These are phyloP conservation scores for Epirrhoe tristata DNA, from an alignment of 2,888 invertebrate species.

Conservation along the genomic window DNA sequence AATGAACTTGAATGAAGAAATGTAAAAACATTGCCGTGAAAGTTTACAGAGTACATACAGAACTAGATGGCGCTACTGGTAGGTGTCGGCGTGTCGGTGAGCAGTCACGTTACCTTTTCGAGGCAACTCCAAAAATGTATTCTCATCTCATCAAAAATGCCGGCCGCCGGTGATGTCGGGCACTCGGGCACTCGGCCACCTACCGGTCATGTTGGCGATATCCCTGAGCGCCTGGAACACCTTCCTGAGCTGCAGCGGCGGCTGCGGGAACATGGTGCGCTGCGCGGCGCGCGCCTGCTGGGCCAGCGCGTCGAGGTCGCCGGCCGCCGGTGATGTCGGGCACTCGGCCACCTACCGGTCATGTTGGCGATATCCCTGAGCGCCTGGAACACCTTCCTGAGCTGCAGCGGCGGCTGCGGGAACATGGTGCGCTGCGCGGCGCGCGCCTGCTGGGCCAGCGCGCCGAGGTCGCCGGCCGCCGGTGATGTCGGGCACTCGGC, in stretches of 20 bases:
- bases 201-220: conserved; percentile 93
- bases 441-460: conserved; percentile 77
- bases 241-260: conserved; percentile 89
- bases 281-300: conserved; percentile 90
- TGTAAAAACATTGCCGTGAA: too few relatives aligned
- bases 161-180: neutral
- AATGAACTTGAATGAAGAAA: too few relatives aligned
- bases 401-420: conserved; percentile 91
- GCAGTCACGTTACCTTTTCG: too few relatives aligned
- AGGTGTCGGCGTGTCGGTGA: too few relatives aligned
- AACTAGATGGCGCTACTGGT: too few relatives aligned
- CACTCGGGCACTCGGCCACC: too few relatives aligned
- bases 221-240: conserved; percentile 95
- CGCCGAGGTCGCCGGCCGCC: neutral
- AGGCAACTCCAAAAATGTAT: too few relatives aligned
- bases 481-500: too few relatives aligned
- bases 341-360: conserved; percentile 89
- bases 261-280: conserved; percentile 94
- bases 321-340: neutral
- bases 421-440: conserved; percentile 95
- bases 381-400: conserved; percentile 91
- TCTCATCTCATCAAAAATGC: too few relatives aligned
- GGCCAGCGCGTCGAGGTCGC: neutral
- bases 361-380: conserved; percentile 94
- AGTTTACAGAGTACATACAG: too few relatives aligned